Evolutionary conservation across 2,888 invertebrate genomes (phyloP).

Genomic region (Drosophila mayaguana): DNA sequence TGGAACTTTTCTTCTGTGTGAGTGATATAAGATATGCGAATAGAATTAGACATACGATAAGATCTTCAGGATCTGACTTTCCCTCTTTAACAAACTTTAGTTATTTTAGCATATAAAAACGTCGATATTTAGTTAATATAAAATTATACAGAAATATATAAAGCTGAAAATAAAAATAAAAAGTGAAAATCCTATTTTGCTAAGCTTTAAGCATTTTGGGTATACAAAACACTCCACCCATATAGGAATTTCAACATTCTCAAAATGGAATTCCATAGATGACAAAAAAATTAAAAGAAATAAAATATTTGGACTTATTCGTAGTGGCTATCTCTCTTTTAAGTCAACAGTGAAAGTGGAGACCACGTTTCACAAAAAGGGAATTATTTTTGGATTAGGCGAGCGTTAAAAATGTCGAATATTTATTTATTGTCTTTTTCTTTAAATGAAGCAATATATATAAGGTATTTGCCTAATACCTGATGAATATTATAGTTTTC

Average conservation of each 20-base stretch:
- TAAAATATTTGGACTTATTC: slow-evolving; percentile 15
- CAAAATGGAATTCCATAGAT: slow-evolving; percentile 35
- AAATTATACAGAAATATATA: too few relatives aligned
- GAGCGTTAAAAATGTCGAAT: slow-evolving; percentile 1
- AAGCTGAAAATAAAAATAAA: slow-evolving; percentile 45
- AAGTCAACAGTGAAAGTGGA: slow-evolving; percentile 35
- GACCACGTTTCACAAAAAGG: background rate
- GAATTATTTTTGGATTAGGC: slow-evolving; percentile 4
- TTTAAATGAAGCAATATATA: background rate
- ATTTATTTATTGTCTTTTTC: background rate
- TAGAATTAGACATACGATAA: too few relatives aligned
- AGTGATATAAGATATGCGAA: too few relatives aligned
- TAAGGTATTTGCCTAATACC: background rate
- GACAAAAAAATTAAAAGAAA: slow-evolving; percentile 11
- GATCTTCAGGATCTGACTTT: too few relatives aligned
- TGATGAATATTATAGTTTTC: background rate
- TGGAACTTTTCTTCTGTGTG: background rate
- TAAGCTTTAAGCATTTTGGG: slow-evolving; percentile 1
- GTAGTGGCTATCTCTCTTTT: slow-evolving; percentile 2
- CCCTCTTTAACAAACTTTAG: too few relatives aligned
- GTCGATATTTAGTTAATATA: too few relatives aligned
- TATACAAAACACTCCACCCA: slow-evolving; percentile 17
- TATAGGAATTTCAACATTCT: slow-evolving; percentile 19
- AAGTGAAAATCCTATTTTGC: slow-evolving; percentile 34
- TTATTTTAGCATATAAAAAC: too few relatives aligned